phyloP scores from a whole-genome alignment of 2,113 vertebrate genomes.

The Salvator merianae region DNA sequence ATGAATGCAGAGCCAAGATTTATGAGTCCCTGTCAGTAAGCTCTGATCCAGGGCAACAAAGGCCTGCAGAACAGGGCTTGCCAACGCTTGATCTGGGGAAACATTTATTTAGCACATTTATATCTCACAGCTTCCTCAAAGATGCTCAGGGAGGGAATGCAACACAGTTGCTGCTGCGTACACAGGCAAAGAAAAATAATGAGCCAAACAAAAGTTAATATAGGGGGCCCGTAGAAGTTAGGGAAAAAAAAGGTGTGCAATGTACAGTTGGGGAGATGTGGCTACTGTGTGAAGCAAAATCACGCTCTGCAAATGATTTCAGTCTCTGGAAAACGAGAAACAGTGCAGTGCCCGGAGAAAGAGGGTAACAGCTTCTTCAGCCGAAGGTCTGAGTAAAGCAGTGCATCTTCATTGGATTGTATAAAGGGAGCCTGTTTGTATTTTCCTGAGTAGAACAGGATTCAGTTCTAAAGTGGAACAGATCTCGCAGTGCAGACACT shows the following conservation, averaged over 20 bases:
- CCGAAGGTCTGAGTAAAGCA: neutral
- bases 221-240: neutral
- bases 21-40: neutral
- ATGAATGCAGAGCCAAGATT: conserved; percentile 1
- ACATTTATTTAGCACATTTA: conserved; percentile 3
- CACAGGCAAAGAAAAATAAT: neutral
- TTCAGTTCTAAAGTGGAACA: too few relatives aligned
- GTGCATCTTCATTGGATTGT: too few relatives aligned
- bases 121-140: neutral
- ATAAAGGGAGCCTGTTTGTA: too few relatives aligned
- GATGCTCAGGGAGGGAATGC: neutral
- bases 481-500: too few relatives aligned
- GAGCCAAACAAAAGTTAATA: too few relatives aligned
- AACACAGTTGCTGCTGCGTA: neutral
- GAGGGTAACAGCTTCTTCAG: neutral
- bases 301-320: too few relatives aligned
- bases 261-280: too few relatives aligned
- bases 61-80: neutral
- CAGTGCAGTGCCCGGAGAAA: too few relatives aligned
- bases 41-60: neutral
- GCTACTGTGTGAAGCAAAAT: neutral
- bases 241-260: neutral
- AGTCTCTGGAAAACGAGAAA: too few relatives aligned
- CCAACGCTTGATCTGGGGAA: neutral
- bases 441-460: too few relatives aligned